These are phyloP conservation scores for Hyla sarda DNA, from an alignment of 2,113 vertebrate species.

Conservation along the genomic window DNA sequence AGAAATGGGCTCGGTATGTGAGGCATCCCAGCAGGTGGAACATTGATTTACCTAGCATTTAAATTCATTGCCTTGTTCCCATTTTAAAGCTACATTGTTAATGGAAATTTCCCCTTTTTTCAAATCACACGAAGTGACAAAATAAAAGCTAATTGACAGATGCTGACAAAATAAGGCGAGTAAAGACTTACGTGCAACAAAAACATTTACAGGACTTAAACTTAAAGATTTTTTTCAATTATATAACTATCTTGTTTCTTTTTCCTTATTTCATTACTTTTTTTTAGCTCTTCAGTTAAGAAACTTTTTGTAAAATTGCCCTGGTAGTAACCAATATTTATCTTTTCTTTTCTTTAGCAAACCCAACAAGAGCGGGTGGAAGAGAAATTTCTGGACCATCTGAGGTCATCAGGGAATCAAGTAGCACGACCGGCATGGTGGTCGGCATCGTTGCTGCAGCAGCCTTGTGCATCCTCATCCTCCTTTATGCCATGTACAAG, in stretches of 20 bases:
- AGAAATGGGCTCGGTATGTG: constrained; percentile 71
- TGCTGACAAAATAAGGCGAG: constrained; percentile 64
- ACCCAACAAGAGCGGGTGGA: constrained; percentile 87
- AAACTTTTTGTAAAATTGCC: neutral
- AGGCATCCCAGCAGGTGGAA: constrained; percentile 65
- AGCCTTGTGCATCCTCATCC: constrained; percentile 96
- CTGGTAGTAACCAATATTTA: constrained; percentile 62
- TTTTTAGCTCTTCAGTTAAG: neutral
- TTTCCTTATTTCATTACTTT: neutral
- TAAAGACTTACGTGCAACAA: constrained; percentile 55
- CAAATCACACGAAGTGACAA: constrained; percentile 65
- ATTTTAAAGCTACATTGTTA: constrained; percentile 57
- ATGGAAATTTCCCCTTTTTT: constrained; percentile 61
- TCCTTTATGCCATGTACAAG: constrained; percentile 99
- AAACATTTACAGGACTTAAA: constrained; percentile 8
- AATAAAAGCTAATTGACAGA: constrained; percentile 70
- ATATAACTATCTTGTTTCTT: neutral
- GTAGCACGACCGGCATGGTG: constrained; percentile 98
- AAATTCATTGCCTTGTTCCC: constrained; percentile 63
- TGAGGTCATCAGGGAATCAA: constrained; percentile 93
- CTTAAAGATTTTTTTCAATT: neutral
- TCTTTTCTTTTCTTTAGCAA: constrained; percentile 79
- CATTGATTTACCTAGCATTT: constrained; percentile 61
- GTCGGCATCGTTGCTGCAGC: constrained; percentile 96
- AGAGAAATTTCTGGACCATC: constrained; percentile 84